Evolutionary conservation across 1,140 invertebrate genomes (phyloP), one percentile per base, ranked within the genome.

Genomic region (Euwallacea similis): DNA sequence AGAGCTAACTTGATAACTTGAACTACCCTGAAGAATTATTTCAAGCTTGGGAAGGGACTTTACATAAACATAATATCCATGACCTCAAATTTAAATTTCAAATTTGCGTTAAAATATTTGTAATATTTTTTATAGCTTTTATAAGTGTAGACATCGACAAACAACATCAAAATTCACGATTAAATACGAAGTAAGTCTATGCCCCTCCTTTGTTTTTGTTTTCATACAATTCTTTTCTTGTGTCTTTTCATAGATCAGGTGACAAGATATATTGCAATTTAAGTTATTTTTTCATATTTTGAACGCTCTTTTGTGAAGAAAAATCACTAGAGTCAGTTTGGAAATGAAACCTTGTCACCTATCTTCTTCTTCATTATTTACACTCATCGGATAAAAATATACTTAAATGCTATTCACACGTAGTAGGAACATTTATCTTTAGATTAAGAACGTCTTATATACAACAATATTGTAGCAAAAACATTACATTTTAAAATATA

Each of bases 181-280:
- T 75, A 75, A 72, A 66, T 71, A 76, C 74, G 70, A 76, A 72
- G 59, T 75, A 79, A 76, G 78, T 79, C 78, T 79, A 78, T 79
- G 77, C 75, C 78, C 77, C 76, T 79, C 78, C 77, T 79, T 72
- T 70, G 69, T 53, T 68, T 43, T 69, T 41, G 56, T 72, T 70
- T 74, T 75, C 69, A 61, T 75, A 58, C 70, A 60, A 59, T 13
- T 50, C 33, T 66, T 44, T 66, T n/a, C 44, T 8, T 59, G 11
- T 71, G 42, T 61, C 21, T n/a, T 41, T 11, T 69, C 13, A 42
- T 53, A 41, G 65, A 58, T 53, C 42, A 71, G 64, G 73, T 68
- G 59, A 54, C 21, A 47, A 66, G 55, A 72, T 75, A 61, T 44
- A 65, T 58, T 9, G 55, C 46, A 6, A 10, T 50, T 10, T 3